Base-by-base conservation (phyloP, 2,113 vertebrate genomes). In the Melierax canorus region DNA sequence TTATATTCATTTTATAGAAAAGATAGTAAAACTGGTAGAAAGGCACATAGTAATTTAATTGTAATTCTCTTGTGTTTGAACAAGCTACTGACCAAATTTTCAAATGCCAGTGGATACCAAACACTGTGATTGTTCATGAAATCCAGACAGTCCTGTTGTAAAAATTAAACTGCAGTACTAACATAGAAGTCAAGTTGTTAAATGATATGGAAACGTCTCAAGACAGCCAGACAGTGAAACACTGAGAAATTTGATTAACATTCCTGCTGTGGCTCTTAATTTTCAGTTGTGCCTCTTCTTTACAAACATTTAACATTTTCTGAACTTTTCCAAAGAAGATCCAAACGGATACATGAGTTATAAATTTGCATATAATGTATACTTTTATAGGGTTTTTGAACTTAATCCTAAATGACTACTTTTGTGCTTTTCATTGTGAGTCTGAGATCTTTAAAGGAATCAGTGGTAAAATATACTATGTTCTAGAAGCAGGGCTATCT, bases 131-230 rank as follows among this genome's bases (percentile, higher is more conserved):
- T 60, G 23, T 41, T 73, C 69, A 46, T 63, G 59, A 82, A 90
- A 71, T 26, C 39, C 48, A 36, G 39, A 34, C 34, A 68, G 53
- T 30, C 23, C 64, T 74, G 34, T 34, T 60, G 50, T 46, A 66
- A 53, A 59, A 91, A 74, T 86, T 95, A 94, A 97, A 60, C 36
- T 97, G 90, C 96, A 95, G 53, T 26, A 85, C 51, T 94, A 95
- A 95, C 88, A 95, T 69, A 94, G 90, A 88, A 58, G 73, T 87
- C 92, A 86, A 94, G 48, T 76, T 97, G 88, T 74, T 96, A 97
- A 98, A 97, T 95, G 90, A 95, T 95, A 94, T 87, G 62, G 58
- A 36, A 95, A 83, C 75, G 62, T 94, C 96, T 94, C 60, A 34
- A 95, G 90, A 95, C 93, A 95, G 74, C 64, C 90, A 94, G 91